phyloP scores from a whole-genome alignment of 2,888 invertebrate species.

The Tenthredo notha region DNA sequence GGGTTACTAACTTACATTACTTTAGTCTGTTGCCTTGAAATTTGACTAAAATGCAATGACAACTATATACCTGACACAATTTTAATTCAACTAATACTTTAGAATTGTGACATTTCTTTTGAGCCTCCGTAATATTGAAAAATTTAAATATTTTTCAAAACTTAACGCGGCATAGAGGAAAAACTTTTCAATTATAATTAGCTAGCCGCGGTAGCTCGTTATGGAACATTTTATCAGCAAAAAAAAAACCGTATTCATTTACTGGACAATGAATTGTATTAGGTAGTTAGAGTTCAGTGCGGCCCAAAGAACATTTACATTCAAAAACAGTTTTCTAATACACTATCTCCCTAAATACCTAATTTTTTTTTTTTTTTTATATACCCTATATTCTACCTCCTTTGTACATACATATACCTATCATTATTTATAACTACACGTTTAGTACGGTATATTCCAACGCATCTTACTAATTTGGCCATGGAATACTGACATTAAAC shows the following conservation, averaged over 20 bases:
- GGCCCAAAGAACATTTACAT: constrained; percentile 19
- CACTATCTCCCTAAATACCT: background rate
- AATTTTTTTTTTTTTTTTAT: background rate
- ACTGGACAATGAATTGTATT: background rate
- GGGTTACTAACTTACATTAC: constrained; percentile 1
- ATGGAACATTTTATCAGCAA: constrained; percentile 14
- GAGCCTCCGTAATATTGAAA: constrained; percentile 7
- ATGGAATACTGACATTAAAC: constrained; percentile 54
- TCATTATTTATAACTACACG: constrained; percentile 40
- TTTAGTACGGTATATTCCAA: constrained; percentile 45
- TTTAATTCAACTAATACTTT: constrained; percentile 19
- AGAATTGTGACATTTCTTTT: constrained; percentile 43
- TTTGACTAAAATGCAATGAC: constrained; percentile 18
- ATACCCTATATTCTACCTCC: constrained; percentile 5
- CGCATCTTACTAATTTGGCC: constrained; percentile 52
- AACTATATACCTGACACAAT: background rate
- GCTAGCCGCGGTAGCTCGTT: background rate
- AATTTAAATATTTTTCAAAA: constrained; percentile 8
- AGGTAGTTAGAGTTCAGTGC: background rate
- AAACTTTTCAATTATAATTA: background rate
- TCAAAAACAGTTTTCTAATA: constrained; percentile 18
- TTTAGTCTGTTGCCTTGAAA: background rate
- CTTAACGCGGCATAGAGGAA: background rate
- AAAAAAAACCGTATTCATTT: constrained; percentile 5
- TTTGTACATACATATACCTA: constrained; percentile 22